These are phyloP conservation scores for Spatulosminthurus flaviceps DNA, from an alignment of 2,888 invertebrate species.

Conservation along the genomic window DNA sequence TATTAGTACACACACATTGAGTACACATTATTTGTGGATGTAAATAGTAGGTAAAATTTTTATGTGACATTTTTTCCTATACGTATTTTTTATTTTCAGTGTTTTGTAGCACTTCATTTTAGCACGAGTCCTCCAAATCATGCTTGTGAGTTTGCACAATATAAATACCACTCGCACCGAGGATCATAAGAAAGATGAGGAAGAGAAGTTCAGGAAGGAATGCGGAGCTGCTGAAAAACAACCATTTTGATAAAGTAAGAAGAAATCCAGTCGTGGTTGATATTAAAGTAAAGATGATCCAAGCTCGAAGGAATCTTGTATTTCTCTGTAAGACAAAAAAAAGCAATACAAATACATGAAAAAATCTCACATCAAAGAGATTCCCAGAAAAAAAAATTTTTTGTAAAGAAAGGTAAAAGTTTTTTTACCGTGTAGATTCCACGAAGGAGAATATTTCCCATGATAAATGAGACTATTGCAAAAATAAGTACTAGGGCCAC, in stretches of 20 bases:
- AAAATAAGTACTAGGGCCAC: slow-evolving; percentile 3
- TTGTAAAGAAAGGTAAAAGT: not conserved
- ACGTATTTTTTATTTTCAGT: too few relatives aligned
- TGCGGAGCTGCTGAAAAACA: not conserved
- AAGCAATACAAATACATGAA: too few relatives aligned
- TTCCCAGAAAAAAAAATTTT: not conserved
- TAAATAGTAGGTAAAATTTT: too few relatives aligned
- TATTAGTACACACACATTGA: too few relatives aligned
- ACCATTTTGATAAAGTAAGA: slow-evolving; percentile 3
- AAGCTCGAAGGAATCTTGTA: not conserved
- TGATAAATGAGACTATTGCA: slow-evolving; percentile 8
- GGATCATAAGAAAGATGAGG: not conserved
- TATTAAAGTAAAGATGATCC: slow-evolving; percentile 20
- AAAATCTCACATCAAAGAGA: not conserved
- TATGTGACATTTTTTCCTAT: too few relatives aligned
- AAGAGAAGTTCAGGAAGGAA: slow-evolving; percentile 10
- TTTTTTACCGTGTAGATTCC: slow-evolving; percentile 1
- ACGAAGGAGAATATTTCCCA: slow-evolving; percentile 11
- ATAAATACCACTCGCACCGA: not conserved
- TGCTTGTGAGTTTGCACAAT: slow-evolving; percentile 13
- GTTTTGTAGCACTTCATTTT: too few relatives aligned
- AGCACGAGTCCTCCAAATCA: not conserved
- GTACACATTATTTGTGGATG: too few relatives aligned
- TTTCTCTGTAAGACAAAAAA: not conserved
- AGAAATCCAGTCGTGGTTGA: not conserved